A percentile compares a stretch with the other conserved stretches of the same genome.
These are phyloP conservation scores for Rhopalosiphum padi DNA, from an alignment of 1,140 invertebrate species.

Conservation along the genomic window DNA sequence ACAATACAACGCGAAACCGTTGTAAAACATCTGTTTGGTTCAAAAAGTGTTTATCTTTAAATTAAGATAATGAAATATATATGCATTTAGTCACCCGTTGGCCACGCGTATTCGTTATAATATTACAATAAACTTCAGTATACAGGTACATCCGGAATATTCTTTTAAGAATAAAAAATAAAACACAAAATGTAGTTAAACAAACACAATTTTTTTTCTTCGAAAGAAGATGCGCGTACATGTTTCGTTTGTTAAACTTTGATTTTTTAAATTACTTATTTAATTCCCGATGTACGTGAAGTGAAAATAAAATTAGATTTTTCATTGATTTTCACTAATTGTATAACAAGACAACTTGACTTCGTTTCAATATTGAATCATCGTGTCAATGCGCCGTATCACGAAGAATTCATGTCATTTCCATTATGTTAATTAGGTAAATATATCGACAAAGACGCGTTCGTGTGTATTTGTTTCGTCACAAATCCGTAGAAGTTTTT, in stretches of 20 bases:
- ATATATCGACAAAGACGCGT: not conserved
- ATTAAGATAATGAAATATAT: constrained; percentile 23
- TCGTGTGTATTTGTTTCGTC: not conserved
- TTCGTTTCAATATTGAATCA: constrained; percentile 3
- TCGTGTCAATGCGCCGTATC: not conserved
- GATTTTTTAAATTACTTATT: constrained; percentile 17
- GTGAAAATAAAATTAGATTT: not conserved
- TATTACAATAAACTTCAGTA: not conserved
- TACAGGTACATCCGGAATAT: not conserved
- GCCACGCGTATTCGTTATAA: not conserved
- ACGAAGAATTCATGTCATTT: not conserved
- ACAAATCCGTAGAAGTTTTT: not conserved
- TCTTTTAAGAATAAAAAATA: not conserved
- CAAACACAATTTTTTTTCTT: not conserved
- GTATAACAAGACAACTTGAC: not conserved
- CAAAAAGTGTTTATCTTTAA: not conserved
- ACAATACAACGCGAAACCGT: not conserved
- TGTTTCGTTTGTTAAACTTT: not conserved
- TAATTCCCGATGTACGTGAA: not conserved
- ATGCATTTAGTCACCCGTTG: not conserved
- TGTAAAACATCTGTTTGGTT: constrained; percentile 1
- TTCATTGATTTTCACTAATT: constrained; percentile 7
- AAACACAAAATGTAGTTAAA: not conserved
- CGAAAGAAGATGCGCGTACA: not conserved
- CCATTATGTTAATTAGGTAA: not conserved